These are phyloP conservation scores for Synanthedon formicaeformis DNA, from an alignment of 2,888 invertebrate species.

Conservation along the genomic window DNA sequence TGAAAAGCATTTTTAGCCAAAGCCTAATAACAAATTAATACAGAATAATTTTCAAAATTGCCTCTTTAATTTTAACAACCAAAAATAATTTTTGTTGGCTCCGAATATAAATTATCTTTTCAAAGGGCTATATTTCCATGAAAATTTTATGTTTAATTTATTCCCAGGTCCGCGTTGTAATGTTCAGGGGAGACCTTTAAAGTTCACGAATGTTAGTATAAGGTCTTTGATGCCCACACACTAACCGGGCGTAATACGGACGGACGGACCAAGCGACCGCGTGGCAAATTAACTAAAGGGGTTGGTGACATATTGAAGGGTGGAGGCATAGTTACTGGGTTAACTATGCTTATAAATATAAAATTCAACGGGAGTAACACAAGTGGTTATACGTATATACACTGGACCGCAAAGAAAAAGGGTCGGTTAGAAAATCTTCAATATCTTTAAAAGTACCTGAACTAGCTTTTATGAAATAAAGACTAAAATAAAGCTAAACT, in stretches of 20 bases:
- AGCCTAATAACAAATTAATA: neutral
- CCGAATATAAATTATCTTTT: neutral
- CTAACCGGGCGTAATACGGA: neutral
- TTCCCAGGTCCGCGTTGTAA: neutral
- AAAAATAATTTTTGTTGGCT: neutral
- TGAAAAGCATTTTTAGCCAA: no score
- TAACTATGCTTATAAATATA: no score
- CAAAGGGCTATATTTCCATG: neutral
- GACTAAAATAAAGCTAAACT: no score
- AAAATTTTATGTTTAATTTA: neutral
- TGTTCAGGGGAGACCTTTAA: neutral
- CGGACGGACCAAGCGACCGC: neutral
- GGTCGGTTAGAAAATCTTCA: no score
- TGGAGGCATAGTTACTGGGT: no score
- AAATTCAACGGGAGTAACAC: no score
- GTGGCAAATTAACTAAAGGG: neutral
- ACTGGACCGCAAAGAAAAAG: no score
- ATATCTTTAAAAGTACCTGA: no score
- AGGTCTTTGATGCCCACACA: neutral
- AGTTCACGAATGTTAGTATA: neutral
- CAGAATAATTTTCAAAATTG: neutral
- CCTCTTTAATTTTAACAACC: neutral
- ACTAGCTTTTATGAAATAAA: no score
- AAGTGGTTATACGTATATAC: no score
- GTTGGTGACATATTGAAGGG: neutral